Evolutionary conservation across 2,797 vertebrate genomes (phyloP), one percentile per base, ranked within the genome.

Genomic region (Brachymystax lenok): DNA sequence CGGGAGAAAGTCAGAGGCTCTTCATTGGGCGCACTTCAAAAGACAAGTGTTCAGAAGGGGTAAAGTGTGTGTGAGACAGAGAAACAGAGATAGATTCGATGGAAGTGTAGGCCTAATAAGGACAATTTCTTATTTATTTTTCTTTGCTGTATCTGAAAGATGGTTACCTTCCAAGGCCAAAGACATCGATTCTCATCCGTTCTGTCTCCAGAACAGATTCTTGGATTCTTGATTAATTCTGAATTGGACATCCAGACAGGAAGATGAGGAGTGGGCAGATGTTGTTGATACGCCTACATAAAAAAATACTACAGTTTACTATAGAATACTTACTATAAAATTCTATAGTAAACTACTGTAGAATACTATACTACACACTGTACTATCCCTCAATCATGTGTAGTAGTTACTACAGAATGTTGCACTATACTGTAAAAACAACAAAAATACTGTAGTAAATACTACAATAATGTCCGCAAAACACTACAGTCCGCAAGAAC

Each of bases 141-240:
- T 67, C 14, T 6, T 67, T 5, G 1, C 14, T 67, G 5, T 17
- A 30, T 28, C 5, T 5, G 64, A 30, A 28, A 66, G 14, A 28
- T 14, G 64, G 27, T 30, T 30, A 66, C 21, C 24, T 27, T 82
- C 50, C 76, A 82, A 83, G 74, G 79, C 78, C 69, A 80, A 85
- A 56, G 74, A 71, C 35, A 73, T 82, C 79, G 61, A 76, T 59
- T 78, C 76, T 87, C 76, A 82, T 87, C 78, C 73, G 74, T 84
- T 85, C 80, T 83, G 84, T 84, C 70, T 83, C 35, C 8, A 0
- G 7, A 83, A 76, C 83, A 85, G 75, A 85, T 89, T 85, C 74
- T 88, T 88, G 83, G 88, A 84, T 80, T 61, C 27, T 67, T 33
- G 71, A 12, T 64, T 35, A 74, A 28, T 73, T 69, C 46, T 33